Conservation (phyloP, 2,888 invertebrate genomes). For the Argyra leucocephala region DNA sequence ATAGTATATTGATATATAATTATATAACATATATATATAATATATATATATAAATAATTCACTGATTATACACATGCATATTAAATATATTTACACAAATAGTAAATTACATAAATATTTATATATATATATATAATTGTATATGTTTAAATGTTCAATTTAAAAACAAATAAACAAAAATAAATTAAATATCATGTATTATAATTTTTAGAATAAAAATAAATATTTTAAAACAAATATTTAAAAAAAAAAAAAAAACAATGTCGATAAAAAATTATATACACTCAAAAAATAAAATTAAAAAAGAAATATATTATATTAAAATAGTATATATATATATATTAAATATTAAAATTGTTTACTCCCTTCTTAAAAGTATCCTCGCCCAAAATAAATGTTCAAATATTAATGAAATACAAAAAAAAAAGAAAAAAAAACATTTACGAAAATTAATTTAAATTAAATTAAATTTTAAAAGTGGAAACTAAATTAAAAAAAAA, state of each 20-base stretch:
- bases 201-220: background rate
- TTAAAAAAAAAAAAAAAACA: background rate
- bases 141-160: background rate
- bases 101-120: background rate
- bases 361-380: background rate
- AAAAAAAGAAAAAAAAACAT: background rate
- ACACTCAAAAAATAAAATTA: background rate
- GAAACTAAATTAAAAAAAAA: background rate
- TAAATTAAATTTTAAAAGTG: background rate
- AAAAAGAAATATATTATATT: background rate
- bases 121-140: background rate
- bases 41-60: background rate
- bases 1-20: background rate
- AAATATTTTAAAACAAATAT: background rate
- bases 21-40: background rate
- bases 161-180: background rate
- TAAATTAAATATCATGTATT: background rate
- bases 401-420: too few species aligned
- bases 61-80: background rate
- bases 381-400: constrained; percentile 3
- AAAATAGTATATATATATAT: background rate
- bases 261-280: background rate
- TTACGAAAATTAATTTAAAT: background rate
- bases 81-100: background rate
- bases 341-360: background rate